A percentile compares a stretch with the other conserved stretches of the same genome.
Evolutionary conservation across 2,888 invertebrate genomes (phyloP).

Genomic region (Melitaea athalia): DNA sequence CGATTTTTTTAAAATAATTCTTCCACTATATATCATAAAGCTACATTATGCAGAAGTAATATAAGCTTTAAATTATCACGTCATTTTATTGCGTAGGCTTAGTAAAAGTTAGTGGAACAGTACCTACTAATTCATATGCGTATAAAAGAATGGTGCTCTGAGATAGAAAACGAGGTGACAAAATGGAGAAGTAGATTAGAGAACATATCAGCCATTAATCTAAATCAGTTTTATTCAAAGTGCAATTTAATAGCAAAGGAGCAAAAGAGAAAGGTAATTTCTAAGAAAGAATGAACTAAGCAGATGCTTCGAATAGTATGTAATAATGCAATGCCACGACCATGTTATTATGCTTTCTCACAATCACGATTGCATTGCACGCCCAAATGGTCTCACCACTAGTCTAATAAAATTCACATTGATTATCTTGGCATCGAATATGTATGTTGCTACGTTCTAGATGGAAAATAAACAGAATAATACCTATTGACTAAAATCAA

Average conservation of each 20-base stretch:
- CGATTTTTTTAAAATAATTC: too few species aligned
- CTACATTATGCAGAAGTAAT: too few species aligned
- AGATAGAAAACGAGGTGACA: neutral
- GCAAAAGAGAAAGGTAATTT: slow-evolving; percentile 16
- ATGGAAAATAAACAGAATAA: too few species aligned
- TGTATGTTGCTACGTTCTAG: neutral
- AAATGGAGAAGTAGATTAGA: neutral
- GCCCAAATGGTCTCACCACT: slow-evolving; percentile 35
- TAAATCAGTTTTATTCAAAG: neutral
- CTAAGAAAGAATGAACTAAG: slow-evolving; percentile 20
- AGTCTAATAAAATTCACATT: slow-evolving; percentile 35
- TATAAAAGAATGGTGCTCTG: neutral
- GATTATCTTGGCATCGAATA: slow-evolving; percentile 22
- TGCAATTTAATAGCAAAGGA: neutral
- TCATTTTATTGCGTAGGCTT: too few species aligned
- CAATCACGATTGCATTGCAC: slow-evolving; percentile 40
- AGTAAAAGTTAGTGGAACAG: too few species aligned
- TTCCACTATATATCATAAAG: too few species aligned
- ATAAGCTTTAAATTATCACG: too few species aligned
- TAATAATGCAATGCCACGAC: slow-evolving; percentile 21
- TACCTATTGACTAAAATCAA: too few species aligned
- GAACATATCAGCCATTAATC: neutral
- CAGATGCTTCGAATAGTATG: slow-evolving; percentile 23
- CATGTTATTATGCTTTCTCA: slow-evolving; percentile 37
- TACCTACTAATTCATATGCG: neutral